A percentile compares a stretch with the other conserved stretches of the same genome.
Evolutionary conservation across 2,113 vertebrate genomes (phyloP).

Genomic region (Neotragus pygmaeus): DNA sequence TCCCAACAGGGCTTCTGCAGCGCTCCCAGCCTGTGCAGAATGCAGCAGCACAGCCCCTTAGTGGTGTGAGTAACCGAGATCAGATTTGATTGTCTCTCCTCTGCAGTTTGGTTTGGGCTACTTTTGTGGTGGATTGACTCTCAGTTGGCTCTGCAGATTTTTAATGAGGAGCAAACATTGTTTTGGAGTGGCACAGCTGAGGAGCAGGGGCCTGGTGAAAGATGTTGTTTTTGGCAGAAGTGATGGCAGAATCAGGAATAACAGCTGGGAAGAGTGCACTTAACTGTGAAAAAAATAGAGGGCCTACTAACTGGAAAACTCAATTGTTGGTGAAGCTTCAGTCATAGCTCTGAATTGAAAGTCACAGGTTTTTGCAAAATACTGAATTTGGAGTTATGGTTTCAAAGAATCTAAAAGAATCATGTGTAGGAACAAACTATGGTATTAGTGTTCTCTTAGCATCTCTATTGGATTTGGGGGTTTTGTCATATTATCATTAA

Average conservation of each 20-base stretch:
- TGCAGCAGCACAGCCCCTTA: not conserved
- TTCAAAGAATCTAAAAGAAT: not conserved
- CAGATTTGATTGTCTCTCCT: not conserved
- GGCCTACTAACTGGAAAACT: not conserved
- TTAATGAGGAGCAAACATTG: conserved; percentile 62
- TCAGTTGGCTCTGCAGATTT: conserved; percentile 47
- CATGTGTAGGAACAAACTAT: not conserved
- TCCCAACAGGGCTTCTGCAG: not conserved
- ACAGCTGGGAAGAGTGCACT: conserved; percentile 33
- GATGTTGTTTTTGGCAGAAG: conserved; percentile 41
- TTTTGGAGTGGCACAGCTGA: conserved; percentile 49
- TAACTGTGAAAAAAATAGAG: not conserved
- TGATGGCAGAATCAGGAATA: not conserved
- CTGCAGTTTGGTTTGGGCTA: not conserved
- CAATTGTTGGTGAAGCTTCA: not conserved
- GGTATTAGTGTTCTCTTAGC: not conserved
- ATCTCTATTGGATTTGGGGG: not conserved
- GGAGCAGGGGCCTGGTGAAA: not conserved
- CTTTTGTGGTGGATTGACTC: not conserved
- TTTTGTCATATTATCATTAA: not conserved
- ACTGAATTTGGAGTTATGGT: not conserved
- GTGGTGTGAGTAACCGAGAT: not conserved
- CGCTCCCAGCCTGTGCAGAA: not conserved
- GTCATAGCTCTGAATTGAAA: not conserved
- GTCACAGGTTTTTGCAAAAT: not conserved